Evolutionary conservation across 2,888 invertebrate genomes (phyloP), one percentile per base, ranked within the genome.

Genomic region (Lapara coniferarum): DNA sequence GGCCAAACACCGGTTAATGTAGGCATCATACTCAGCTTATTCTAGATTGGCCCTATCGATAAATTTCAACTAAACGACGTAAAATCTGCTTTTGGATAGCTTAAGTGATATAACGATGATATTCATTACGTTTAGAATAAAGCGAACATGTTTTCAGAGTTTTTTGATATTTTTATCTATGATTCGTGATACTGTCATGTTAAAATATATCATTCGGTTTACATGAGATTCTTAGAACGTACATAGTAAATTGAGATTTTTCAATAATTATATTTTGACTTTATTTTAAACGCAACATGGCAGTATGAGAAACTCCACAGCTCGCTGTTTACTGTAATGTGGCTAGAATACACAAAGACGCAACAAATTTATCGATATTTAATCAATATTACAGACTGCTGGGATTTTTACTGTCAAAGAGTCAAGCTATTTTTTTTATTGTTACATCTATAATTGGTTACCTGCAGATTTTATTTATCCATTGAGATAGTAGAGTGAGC

Each of bases 21-120:
- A 86, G 85, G 87, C 85, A 79, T 81, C 73, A 79, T 82, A 81
- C 81, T 78, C 80, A 84, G 81, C 87, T 85, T 84, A 87, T 74
- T 76, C 87, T 88, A 86, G 83, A 76, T 77, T 82, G 81, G 82
- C 85, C 86, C 84, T 81, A 82, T 73, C 89, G 89, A 85, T 90
- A 90, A 86, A 91, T 89, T 90, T 90, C 71, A 89, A 89, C 91
- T 90, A 91, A 91, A 88, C 75, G 81, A 72, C 19, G 12, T 49
- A 49, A 55, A 49, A 13, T 12, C 49, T 49, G 63, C 63, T 46
- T 4, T 49, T 63, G 1, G 49, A 49, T 19, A 49, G 63, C 13
- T 3, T 56, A 13, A 56, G 46, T 63, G 46, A 44, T 63, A 49
- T 63, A 63, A 25, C 19, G 63, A 63, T 49, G 19, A 7, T 19